phyloP scores from a whole-genome alignment of 2,797 vertebrate species.

The Chrysocyon brachyurus region DNA sequence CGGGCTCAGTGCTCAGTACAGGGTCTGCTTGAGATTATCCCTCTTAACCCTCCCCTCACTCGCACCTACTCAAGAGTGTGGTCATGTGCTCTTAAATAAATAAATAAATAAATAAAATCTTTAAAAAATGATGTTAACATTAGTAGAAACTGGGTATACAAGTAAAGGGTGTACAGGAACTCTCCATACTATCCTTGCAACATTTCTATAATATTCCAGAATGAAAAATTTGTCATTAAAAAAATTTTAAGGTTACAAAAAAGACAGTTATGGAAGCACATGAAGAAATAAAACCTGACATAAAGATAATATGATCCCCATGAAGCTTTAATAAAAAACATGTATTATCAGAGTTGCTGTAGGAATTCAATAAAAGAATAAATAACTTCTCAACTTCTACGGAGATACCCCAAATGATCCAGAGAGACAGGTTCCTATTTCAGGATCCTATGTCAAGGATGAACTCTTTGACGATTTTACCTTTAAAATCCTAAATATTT shows the following conservation, averaged over 20 bases:
- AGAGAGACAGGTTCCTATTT: background rate
- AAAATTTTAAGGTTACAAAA: constrained; percentile 22
- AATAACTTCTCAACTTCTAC: background rate
- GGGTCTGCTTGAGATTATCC: too few species aligned
- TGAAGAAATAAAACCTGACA: background rate
- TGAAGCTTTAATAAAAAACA: background rate
- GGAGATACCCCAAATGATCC: background rate
- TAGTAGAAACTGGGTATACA: background rate
- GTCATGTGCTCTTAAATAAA: too few species aligned
- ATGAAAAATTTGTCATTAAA: background rate
- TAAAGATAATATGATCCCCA: background rate
- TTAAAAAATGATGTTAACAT: background rate
- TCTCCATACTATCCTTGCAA: background rate
- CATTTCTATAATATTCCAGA: background rate
- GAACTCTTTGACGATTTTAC: constrained; percentile 18
- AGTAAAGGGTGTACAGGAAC: background rate
- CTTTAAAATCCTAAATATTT: constrained; percentile 15
- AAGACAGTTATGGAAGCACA: constrained; percentile 15
- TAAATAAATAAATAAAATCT: too few species aligned
- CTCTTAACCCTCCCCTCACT: too few species aligned
- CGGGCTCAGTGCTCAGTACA: too few species aligned
- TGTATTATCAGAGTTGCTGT: background rate
- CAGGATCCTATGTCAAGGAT: background rate
- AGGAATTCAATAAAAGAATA: background rate
- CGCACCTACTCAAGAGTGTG: too few species aligned